Conservation (phyloP, 1,140 invertebrate species). For the Drosophila fuyamai region DNA sequence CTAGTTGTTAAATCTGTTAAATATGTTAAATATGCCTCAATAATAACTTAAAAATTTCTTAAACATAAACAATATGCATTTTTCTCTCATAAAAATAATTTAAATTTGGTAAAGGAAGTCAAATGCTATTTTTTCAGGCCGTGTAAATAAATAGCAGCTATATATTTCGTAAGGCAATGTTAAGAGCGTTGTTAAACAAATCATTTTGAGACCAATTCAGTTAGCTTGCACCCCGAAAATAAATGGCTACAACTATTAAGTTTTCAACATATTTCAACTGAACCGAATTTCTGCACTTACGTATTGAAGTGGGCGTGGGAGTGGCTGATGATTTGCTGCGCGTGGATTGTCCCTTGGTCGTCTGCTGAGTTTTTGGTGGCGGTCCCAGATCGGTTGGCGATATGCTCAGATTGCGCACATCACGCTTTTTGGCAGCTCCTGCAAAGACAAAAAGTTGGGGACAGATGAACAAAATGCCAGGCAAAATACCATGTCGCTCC, state of each 20-base stretch:
- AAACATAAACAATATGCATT: no score
- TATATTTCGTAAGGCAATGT: no score
- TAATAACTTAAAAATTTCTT: no score
- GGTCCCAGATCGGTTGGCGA: conserved; percentile 84
- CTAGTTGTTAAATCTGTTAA: no score
- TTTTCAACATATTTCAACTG: conserved; percentile 12
- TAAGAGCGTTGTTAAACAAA: not conserved
- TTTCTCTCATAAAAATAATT: no score
- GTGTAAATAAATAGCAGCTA: no score
- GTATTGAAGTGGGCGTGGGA: conserved; percentile 61
- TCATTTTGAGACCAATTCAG: not conserved
- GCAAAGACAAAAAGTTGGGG: conserved; percentile 38
- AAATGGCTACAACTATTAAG: conserved; percentile 7
- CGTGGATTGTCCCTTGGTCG: conserved; percentile 75
- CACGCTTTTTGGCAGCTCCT: conserved; percentile 84
- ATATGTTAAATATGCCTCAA: no score
- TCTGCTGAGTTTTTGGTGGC: conserved; percentile 83
- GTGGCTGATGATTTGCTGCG: conserved; percentile 66
- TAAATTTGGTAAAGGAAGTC: no score
- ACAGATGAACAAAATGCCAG: conserved; percentile 17
- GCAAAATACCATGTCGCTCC: conserved; percentile 19
- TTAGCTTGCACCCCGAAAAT: not conserved
- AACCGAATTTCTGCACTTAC: conserved; percentile 63
- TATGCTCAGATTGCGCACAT: conserved; percentile 84
- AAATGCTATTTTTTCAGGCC: no score